A percentile compares a stretch with the other conserved stretches of the same genome.
Evolutionary conservation across 2,888 invertebrate genomes (phyloP).

Genomic region (Platycheirus rosarum): DNA sequence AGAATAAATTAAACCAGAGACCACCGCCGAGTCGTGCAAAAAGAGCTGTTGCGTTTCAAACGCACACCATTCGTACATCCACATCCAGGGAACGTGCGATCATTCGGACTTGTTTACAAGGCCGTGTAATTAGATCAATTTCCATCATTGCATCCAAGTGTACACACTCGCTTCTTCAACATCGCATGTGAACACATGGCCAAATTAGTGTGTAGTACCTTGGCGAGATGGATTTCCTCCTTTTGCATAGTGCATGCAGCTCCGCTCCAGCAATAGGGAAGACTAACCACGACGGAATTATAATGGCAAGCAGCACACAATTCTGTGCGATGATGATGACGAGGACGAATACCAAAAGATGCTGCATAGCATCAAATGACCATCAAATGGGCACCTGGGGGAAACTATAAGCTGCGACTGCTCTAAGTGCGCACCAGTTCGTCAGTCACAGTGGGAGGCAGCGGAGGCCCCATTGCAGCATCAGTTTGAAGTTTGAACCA

Average conservation of each 20-base stretch:
- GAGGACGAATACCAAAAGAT: conserved; percentile 49
- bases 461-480: background rate
- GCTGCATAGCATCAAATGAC: conserved; percentile 62
- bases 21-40: conserved; percentile 60
- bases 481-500: conserved; percentile 1
- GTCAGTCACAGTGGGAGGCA: conserved; percentile 63
- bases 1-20: conserved; percentile 22
- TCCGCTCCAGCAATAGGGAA: conserved; percentile 4
- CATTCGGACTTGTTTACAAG: conserved; percentile 73
- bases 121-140: conserved; percentile 75
- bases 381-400: conserved; percentile 69
- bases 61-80: background rate
- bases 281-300: conserved; percentile 51
- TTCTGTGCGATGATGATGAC: conserved; percentile 15
- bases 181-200: conserved; percentile 36
- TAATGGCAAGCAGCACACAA: conserved; percentile 51
- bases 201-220: conserved; percentile 63
- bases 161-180: conserved; percentile 20
- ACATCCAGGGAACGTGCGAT: conserved; percentile 62
- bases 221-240: conserved; percentile 64
- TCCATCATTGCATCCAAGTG: conserved; percentile 61
- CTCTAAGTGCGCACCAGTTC: conserved; percentile 52
- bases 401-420: conserved; percentile 23
- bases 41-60: conserved; percentile 42
- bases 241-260: conserved; percentile 19